phyloP scores from a whole-genome alignment of 1,140 invertebrate genomes.

The Bombyx mandarina region DNA sequence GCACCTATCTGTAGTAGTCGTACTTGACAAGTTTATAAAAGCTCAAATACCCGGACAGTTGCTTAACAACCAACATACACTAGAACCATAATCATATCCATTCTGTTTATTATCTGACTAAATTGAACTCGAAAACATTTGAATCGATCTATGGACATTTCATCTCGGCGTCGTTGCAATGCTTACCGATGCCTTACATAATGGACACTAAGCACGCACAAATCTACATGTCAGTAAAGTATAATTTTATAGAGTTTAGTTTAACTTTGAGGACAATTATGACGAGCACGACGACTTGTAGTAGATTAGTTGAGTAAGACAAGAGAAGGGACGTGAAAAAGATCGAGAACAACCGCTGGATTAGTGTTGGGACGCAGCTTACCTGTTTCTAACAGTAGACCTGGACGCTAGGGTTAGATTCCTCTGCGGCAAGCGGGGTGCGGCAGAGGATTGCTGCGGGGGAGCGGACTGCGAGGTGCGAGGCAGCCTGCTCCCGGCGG shows the following conservation, averaged over 20 bases:
- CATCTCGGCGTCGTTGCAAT: neutral
- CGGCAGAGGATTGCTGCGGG: constrained; percentile 21
- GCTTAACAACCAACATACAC: constrained; percentile 16
- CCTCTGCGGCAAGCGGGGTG: constrained; percentile 41
- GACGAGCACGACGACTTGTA: too few species aligned
- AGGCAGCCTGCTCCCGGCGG: constrained; percentile 49
- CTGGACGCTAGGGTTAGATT: constrained; percentile 54
- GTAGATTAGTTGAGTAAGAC: too few species aligned
- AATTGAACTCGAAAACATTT: constrained; percentile 1
- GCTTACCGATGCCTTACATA: constrained; percentile 5
- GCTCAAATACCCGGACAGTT: constrained; percentile 17
- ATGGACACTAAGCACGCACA: constrained; percentile 3
- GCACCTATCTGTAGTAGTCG: constrained; percentile 25
- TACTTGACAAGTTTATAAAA: constrained; percentile 53
- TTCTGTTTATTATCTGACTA: constrained; percentile 5
- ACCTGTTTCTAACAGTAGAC: constrained; percentile 57
- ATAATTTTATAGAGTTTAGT: neutral
- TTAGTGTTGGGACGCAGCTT: constrained; percentile 16
- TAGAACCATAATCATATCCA: constrained; percentile 16
- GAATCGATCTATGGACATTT: neutral
- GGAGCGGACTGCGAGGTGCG: constrained; percentile 42
- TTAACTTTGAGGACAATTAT: too few species aligned
- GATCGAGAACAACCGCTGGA: neutral
- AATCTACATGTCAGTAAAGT: constrained; percentile 3
- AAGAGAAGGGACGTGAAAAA: too few species aligned